These are phyloP conservation scores for Mythimna vitellina DNA, from an alignment of 2,888 invertebrate species.

Conservation along the genomic window DNA sequence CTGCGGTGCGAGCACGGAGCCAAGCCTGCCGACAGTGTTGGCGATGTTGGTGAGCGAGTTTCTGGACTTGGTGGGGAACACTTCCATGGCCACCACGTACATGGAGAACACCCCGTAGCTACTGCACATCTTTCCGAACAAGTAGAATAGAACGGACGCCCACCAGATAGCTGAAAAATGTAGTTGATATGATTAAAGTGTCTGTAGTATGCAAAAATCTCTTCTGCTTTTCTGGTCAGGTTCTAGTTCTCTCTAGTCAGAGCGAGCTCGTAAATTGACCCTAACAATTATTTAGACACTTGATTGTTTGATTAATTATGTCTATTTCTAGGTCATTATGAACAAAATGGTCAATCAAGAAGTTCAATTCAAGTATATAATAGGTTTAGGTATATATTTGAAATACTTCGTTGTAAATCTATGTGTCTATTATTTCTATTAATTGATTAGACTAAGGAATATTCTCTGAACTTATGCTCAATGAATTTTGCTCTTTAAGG, in stretches of 20 bases:
- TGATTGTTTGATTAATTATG: neutral
- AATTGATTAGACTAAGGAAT: neutral
- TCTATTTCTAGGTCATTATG: neutral
- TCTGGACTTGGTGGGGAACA: slow-evolving; percentile 92
- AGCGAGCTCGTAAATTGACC: no score
- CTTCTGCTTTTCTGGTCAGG: no score
- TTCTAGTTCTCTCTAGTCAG: no score
- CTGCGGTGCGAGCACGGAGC: slow-evolving; percentile 92
- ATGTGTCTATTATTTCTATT: neutral
- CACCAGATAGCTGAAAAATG: slow-evolving; percentile 79
- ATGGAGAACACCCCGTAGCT: slow-evolving; percentile 92
- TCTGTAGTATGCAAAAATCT: no score
- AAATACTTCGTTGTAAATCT: no score
- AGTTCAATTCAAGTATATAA: no score
- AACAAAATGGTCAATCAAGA: neutral
- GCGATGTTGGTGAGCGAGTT: slow-evolving; percentile 92
- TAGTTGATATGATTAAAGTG: neutral
- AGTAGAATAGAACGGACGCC: slow-evolving; percentile 88
- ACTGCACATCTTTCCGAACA: slow-evolving; percentile 92
- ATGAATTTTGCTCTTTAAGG: neutral
- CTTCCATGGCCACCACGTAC: slow-evolving; percentile 92
- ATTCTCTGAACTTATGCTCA: neutral
- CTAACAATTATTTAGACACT: neutral
- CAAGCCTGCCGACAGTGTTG: slow-evolving; percentile 92
- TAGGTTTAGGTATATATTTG: neutral